Conservation (phyloP, 2,888 invertebrate genomes). For the Octodonta nipae region DNA sequence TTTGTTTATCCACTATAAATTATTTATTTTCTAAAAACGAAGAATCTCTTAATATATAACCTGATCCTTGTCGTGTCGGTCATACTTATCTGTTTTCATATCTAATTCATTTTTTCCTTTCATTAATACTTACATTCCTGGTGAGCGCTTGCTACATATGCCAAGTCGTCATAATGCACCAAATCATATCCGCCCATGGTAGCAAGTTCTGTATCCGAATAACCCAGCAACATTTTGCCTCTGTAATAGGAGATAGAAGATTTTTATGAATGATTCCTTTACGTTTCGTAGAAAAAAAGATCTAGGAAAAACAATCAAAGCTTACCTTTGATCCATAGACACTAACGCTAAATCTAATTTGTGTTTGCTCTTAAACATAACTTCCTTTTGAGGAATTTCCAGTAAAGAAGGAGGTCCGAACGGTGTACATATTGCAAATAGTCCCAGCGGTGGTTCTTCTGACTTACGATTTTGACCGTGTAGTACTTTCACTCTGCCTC, state of each 20-base stretch:
- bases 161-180: slow-evolving; percentile 94
- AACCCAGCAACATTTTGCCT: slow-evolving; percentile 88
- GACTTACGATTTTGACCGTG: slow-evolving; percentile 93
- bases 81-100: not conserved
- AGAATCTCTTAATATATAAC: too few species aligned
- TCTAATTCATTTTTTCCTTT: too few species aligned
- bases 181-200: slow-evolving; percentile 95
- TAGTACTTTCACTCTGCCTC: slow-evolving; percentile 88
- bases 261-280: too few species aligned
- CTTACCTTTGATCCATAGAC: slow-evolving; percentile 89
- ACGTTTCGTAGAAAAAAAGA: not conserved
- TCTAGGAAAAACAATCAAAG: not conserved
- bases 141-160: slow-evolving; percentile 95
- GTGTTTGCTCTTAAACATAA: slow-evolving; percentile 99
- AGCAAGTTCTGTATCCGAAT: slow-evolving; percentile 79
- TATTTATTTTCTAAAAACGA: too few species aligned
- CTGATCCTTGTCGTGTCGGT: not conserved
- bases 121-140: slow-evolving; percentile 77
- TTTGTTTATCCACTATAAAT: too few species aligned
- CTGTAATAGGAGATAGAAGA: slow-evolving; percentile 44
- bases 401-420: slow-evolving; percentile 94
- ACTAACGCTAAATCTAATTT: slow-evolving; percentile 91
- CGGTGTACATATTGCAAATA: slow-evolving; percentile 96
- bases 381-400: slow-evolving; percentile 95
- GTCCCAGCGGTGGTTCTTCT: slow-evolving; percentile 83